These are phyloP conservation scores for Saccostrea glomerata DNA, from an alignment of 1,140 invertebrate species.

Conservation along the genomic window DNA sequence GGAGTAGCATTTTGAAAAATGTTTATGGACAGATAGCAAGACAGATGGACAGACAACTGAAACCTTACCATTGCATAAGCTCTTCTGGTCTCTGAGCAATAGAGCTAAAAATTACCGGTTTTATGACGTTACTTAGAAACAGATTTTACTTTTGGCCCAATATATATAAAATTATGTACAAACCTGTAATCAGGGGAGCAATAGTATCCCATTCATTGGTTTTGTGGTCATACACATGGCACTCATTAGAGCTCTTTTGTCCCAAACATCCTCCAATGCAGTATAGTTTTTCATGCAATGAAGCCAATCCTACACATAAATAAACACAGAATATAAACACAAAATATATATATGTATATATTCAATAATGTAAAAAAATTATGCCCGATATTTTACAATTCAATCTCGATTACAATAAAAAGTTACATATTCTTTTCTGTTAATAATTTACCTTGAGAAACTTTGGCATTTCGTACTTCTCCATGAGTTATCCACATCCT, in stretches of 20 bases:
- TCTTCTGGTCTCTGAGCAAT: too few relatives aligned
- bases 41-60: too few relatives aligned
- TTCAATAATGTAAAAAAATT: background rate
- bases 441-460: conserved; percentile 65
- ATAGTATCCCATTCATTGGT: conserved; percentile 84
- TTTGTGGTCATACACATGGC: conserved; percentile 86
- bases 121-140: too few relatives aligned
- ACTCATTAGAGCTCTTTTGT: conserved; percentile 84
- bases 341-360: too few relatives aligned
- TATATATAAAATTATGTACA: background rate
- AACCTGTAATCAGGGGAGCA: conserved; percentile 84
- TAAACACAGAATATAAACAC: too few relatives aligned
- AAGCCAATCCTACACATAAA: conserved; percentile 84
- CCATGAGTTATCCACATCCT: conserved; percentile 85
- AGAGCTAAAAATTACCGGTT: too few relatives aligned
- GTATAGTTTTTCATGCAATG: conserved; percentile 85
- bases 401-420: background rate
- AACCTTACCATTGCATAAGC: too few relatives aligned
- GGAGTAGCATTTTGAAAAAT: too few relatives aligned
- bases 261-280: conserved; percentile 91
- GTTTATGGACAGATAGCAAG: too few relatives aligned
- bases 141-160: too few relatives aligned
- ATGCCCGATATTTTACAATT: background rate
- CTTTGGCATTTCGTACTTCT: conserved; percentile 81
- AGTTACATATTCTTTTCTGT: background rate